Evolutionary conservation across 2,113 vertebrate genomes (phyloP).

Genomic region (Rhinogobius similis): DNA sequence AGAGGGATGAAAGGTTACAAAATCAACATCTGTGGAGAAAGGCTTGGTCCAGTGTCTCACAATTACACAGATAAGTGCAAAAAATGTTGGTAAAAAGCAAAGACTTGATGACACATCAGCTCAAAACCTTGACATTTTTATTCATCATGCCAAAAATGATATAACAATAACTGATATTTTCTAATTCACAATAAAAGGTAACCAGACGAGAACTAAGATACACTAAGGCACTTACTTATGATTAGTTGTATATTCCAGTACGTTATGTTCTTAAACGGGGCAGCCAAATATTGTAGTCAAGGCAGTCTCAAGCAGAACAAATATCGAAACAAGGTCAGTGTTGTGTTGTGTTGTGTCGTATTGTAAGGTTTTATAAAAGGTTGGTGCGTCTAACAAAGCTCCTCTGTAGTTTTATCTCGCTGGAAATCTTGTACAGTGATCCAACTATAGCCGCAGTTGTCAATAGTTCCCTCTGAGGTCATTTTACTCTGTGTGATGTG

Average conservation of each 20-base stretch:
- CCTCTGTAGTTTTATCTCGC: conserved; percentile 43
- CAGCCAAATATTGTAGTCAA: not conserved
- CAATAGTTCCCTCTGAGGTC: conserved; percentile 40
- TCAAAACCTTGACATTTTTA: not conserved
- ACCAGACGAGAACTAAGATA: too few relatives aligned
- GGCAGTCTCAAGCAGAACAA: conserved; percentile 1
- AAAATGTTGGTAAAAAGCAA: not conserved
- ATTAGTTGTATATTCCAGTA: not conserved
- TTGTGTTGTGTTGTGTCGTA: conserved; percentile 6
- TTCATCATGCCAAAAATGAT: not conserved
- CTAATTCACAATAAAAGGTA: too few relatives aligned
- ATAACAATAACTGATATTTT: not conserved
- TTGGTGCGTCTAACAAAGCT: conserved; percentile 22
- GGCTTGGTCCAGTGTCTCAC: too few relatives aligned
- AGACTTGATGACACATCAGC: not conserved
- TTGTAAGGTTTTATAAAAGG: conserved; percentile 4
- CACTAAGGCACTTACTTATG: not conserved
- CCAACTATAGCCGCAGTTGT: conserved; percentile 33
- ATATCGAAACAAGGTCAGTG: conserved; percentile 22
- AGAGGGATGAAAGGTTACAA: not conserved
- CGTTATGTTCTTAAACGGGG: not conserved
- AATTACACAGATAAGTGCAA: too few relatives aligned
- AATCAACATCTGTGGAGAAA: not conserved
- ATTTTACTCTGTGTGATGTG: conserved; percentile 37
- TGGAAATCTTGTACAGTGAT: conserved; percentile 33